A percentile compares a stretch with the other conserved stretches of the same genome.
Evolutionary conservation across 1,140 invertebrate species (phyloP).

Genomic region (Tetramorium parvispinum): DNA sequence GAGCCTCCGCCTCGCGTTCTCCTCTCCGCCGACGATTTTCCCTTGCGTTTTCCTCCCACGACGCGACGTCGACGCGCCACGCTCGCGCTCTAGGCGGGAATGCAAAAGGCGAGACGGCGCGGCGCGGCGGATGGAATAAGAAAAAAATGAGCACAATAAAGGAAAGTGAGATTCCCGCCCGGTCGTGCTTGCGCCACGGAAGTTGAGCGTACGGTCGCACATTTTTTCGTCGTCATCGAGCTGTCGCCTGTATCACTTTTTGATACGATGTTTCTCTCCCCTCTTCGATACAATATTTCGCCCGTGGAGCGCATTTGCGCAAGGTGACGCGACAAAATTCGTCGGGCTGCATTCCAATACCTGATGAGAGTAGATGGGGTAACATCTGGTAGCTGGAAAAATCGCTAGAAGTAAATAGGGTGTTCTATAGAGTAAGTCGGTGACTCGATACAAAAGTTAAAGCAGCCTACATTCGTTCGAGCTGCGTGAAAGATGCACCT

Average conservation of each 20-base stretch:
- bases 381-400: slow-evolving; percentile 35
- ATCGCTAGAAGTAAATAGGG: slow-evolving; percentile 28
- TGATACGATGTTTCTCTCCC: slow-evolving; percentile 30
- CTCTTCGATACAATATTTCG: not conserved
- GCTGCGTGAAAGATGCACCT: not conserved
- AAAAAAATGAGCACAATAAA: slow-evolving; percentile 66
- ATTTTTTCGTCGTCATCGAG: slow-evolving; percentile 27
- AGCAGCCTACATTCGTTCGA: not conserved
- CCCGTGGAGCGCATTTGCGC: slow-evolving; percentile 56
- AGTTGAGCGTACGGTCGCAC: slow-evolving; percentile 49
- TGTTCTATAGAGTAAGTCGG: not conserved
- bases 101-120: slow-evolving; percentile 53
- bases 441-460: not conserved
- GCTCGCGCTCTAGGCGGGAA: slow-evolving; percentile 39
- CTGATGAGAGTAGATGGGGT: slow-evolving; percentile 31
- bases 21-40: not conserved
- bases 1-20: slow-evolving; percentile 38
- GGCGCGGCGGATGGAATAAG: not conserved
- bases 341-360: slow-evolving; percentile 12
- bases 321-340: slow-evolving; percentile 67
- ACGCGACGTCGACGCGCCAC: not conserved
- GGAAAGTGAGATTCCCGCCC: slow-evolving; percentile 60
- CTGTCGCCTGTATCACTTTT: slow-evolving; percentile 47
- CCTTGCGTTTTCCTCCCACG: not conserved
- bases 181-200: not conserved